phyloP scores from a whole-genome alignment of 2,113 vertebrate genomes.

The Vidua macroura region DNA sequence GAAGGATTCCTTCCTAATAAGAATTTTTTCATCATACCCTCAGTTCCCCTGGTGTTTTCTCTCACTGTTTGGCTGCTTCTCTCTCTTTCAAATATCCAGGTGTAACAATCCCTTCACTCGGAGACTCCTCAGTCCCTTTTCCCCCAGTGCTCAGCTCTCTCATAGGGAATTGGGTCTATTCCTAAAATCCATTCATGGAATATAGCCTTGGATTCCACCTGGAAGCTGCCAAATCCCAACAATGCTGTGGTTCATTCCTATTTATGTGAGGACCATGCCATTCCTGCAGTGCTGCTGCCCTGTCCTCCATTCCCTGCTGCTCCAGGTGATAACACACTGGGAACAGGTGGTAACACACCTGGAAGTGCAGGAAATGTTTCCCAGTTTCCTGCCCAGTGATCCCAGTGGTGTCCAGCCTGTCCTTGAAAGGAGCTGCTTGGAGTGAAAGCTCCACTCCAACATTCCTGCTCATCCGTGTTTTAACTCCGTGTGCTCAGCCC shows the following conservation, averaged over 20 bases:
- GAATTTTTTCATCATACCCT: too few species aligned
- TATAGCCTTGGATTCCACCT: not conserved
- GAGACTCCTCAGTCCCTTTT: not conserved
- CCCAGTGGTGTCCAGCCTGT: not conserved
- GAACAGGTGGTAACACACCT: not conserved
- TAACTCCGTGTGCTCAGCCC: not conserved
- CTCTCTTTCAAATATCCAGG: not conserved
- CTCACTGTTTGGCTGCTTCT: not conserved
- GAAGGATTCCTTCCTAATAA: not conserved
- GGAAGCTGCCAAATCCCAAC: not conserved
- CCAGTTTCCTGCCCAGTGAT: not conserved
- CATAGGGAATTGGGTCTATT: not conserved
- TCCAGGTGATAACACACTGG: not conserved
- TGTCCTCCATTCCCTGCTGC: not conserved
- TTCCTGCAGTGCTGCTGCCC: not conserved
- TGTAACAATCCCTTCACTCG: rapidly evolving
- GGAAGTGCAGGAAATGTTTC: not conserved
- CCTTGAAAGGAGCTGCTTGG: not conserved
- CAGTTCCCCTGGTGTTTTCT: not conserved
- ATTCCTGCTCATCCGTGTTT: not conserved
- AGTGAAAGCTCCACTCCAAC: not conserved
- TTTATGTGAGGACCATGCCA: not conserved
- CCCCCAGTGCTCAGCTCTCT: not conserved
- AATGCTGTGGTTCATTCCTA: not conserved
- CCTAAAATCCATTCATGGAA: not conserved